Base-by-base conservation (phyloP, 2,797 vertebrate genomes). In the Artibeus lituratus region DNA sequence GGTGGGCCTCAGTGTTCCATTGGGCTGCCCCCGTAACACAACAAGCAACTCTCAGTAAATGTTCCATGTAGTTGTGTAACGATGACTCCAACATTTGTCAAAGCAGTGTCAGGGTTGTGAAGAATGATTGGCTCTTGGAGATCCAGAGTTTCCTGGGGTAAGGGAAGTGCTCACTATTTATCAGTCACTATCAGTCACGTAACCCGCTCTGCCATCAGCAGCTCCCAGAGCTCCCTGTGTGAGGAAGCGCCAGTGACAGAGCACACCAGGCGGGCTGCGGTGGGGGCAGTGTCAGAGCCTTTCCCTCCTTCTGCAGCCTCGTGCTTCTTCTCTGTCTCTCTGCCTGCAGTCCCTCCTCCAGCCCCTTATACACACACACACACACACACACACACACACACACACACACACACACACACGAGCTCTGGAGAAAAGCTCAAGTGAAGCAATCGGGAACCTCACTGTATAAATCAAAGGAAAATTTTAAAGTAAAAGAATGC, bases 391-490 rank as follows among this genome's bases (percentile, higher is more conserved):
- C 35, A 26, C n/a, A 7, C 5, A 44, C 55, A 44, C 9, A 10
- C 53, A 69, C n/a, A 16, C 55, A 32, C 22, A 51, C 11, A 49
- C 29, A 70, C 5, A 39, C 14, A 1, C 16, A 35, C 16, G 76
- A 92, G 32, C n/a, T 51, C 51, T 90, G 7, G 62, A 37, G 87
- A 70, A 80, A 94, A 92, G 5, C 69, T 80, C 19, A 84, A 86
- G 65, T 83, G 39, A 93, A 78, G 42, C 47, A 81, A 72, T 93
- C 53, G 81, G 37, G 78, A 94, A 49, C 59, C 32, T 65, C 91
- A 44, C 21, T 91, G 16, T 87, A 62, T 77, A 95, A 85, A 51
- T 84, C 8, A 82, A 84, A 90, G 57, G 92, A 91, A 93, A 95
- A 37, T 81, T 74, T 83, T 76, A 69, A 87, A 86, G 15, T 90